Percentiles rank a stretch among this genome's conserved stretches.
phyloP scores from a whole-genome alignment of 2,113 vertebrate species.

The Lagopus muta region DNA sequence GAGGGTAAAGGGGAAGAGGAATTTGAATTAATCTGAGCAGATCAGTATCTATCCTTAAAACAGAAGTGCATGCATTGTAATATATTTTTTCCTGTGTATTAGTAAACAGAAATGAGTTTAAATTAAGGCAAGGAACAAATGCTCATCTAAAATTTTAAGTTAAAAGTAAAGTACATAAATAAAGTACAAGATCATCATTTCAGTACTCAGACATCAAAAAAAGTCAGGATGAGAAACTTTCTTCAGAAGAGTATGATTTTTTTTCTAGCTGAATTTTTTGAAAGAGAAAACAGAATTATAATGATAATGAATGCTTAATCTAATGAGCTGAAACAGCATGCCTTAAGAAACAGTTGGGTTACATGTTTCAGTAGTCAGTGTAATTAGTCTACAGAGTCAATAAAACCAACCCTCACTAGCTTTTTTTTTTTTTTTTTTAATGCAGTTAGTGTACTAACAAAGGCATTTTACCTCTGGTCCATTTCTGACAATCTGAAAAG shows the following conservation, averaged over 20 bases:
- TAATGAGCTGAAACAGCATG: not conserved
- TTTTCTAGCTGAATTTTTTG: not conserved
- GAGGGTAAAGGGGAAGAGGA: fast-evolving
- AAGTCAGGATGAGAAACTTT: not conserved
- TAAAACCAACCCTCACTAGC: not conserved
- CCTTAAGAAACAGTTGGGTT: not conserved
- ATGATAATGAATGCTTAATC: not conserved
- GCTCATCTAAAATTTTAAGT: not conserved
- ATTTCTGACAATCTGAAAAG: not conserved
- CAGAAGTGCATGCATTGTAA: not conserved
- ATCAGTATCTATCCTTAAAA: not conserved
- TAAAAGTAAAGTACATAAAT: not conserved
- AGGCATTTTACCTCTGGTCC: not conserved
- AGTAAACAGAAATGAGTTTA: not conserved
- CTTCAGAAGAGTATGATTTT: not conserved
- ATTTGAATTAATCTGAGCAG: not conserved
- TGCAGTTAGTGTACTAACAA: not conserved
- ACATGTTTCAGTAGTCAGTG: not conserved
- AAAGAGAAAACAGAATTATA: not conserved
- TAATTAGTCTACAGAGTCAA: not conserved
- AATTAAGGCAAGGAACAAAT: not conserved
- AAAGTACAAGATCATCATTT: not conserved
- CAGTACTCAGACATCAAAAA: not conserved
- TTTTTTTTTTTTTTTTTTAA: not conserved
- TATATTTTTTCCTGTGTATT: not conserved